Conservation (phyloP, 2,113 vertebrate genomes). For the Hystrix cristata region DNA sequence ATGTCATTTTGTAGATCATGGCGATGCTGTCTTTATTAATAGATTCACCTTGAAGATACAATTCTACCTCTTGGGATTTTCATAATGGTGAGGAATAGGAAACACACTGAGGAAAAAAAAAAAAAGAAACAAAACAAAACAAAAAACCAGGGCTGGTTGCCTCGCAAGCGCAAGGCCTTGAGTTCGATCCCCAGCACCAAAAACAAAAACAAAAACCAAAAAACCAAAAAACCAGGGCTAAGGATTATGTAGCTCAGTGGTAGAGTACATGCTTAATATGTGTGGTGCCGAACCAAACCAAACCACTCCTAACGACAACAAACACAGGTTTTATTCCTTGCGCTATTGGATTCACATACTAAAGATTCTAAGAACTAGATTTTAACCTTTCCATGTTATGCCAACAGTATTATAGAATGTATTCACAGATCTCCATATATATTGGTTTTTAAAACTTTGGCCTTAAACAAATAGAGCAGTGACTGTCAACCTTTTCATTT, state of each 20-base stretch:
- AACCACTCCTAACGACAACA: neutral
- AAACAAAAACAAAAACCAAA: too few relatives aligned
- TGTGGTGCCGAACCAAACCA: neutral
- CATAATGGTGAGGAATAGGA: neutral
- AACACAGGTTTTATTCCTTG: neutral
- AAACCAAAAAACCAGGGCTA: neutral
- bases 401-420: neutral
- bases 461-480: neutral
- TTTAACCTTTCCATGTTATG: neutral
- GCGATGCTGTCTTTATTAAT: neutral
- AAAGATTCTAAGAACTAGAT: neutral
- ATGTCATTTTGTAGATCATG: neutral
- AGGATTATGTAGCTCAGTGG: neutral
- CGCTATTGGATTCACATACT: neutral
- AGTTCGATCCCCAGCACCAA: too few relatives aligned
- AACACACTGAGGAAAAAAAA: neutral
- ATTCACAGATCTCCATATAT: neutral
- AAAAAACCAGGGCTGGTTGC: too few relatives aligned
- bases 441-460: neutral
- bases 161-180: too few relatives aligned
- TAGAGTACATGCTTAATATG: neutral
- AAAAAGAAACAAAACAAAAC: too few relatives aligned
- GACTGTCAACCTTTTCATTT: conserved; percentile 19
- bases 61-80: neutral
- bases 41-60: neutral